Conservation (phyloP, 2,888 invertebrate species). For the Agapostemon virescens region DNA sequence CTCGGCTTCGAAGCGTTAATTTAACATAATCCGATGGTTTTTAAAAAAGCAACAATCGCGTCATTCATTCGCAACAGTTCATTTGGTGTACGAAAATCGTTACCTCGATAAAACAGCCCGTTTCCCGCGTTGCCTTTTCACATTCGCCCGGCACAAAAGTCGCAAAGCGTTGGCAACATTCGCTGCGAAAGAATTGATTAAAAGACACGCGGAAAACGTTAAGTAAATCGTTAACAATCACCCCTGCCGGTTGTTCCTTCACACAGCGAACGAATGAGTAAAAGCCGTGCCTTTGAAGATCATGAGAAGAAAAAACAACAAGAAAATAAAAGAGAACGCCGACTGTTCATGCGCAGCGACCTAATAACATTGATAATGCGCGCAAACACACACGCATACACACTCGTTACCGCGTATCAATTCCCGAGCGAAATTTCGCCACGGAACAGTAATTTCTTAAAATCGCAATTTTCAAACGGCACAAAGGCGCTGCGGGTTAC, state of each 20-base stretch:
- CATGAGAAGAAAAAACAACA: too few species aligned
- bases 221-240: slow-evolving; percentile 8
- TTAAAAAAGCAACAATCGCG: too few species aligned
- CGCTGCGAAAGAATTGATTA: neutral
- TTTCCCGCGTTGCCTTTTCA: neutral
- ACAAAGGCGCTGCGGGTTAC: neutral
- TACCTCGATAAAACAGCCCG: neutral
- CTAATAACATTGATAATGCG: slow-evolving; percentile 7
- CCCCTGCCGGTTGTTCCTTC: neutral
- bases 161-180: neutral
- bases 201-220: neutral
- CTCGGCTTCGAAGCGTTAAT: too few species aligned
- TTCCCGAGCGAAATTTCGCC: neutral
- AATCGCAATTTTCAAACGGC: neutral
- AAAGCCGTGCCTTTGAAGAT: neutral
- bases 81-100: neutral
- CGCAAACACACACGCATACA: too few species aligned
- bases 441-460: neutral
- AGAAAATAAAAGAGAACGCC: too few species aligned
- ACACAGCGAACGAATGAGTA: neutral
- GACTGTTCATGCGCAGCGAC: slow-evolving; percentile 13
- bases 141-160: neutral
- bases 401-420: neutral
- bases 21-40: too few species aligned
- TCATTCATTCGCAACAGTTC: too few species aligned